phyloP scores from a whole-genome alignment of 2,797 vertebrate species.

The Gambelia wislizenii region DNA sequence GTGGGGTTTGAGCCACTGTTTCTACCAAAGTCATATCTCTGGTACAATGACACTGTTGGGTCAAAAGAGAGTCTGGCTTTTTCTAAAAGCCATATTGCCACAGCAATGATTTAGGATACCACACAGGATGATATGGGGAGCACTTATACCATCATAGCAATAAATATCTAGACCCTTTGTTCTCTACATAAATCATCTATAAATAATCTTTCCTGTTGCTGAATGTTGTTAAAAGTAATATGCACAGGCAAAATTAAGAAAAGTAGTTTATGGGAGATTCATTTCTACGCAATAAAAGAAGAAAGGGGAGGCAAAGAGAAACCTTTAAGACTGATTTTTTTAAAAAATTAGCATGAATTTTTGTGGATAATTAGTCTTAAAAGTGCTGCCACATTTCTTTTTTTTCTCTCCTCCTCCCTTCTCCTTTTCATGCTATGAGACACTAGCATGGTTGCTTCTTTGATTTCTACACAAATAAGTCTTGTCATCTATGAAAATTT shows the following conservation, averaged over 20 bases:
- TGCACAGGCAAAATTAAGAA: neutral
- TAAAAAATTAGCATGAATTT: no score
- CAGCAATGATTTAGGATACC: no score
- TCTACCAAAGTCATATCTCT: no score
- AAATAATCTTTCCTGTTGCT: neutral
- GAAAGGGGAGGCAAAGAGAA: neutral
- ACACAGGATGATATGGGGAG: no score
- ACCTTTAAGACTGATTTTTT: neutral
- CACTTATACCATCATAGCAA: no score
- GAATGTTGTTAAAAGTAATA: neutral
- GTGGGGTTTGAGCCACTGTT: neutral
- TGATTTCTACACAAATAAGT: neutral
- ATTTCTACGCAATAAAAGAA: neutral
- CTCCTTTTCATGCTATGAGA: neutral
- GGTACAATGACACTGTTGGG: no score
- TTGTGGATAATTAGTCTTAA: no score
- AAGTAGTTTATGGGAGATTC: neutral
- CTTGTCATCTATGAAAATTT: neutral
- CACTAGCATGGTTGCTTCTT: neutral
- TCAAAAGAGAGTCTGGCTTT: no score
- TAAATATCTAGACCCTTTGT: no score
- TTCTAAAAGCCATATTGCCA: no score
- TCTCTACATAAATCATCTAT: neutral
- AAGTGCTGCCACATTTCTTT: no score
- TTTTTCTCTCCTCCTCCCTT: no score